These are phyloP conservation scores for Meganola albula DNA, from an alignment of 2,888 invertebrate genomes.

Conservation along the genomic window DNA sequence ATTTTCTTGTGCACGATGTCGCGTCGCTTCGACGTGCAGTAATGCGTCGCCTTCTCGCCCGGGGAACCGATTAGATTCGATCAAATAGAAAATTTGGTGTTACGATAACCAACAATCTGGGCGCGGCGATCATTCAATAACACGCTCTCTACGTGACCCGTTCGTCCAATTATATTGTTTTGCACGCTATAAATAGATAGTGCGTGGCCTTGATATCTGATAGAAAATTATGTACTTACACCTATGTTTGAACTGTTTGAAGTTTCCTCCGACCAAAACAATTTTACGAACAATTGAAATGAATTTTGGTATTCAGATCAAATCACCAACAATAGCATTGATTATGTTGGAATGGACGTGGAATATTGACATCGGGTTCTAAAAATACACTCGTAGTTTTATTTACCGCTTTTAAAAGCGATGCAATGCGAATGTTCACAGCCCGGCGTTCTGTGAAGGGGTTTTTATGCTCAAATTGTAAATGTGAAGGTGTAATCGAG, in stretches of 20 bases:
- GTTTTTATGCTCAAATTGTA: slow-evolving; percentile 31
- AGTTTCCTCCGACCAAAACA: slow-evolving; percentile 4
- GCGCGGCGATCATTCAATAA: slow-evolving; percentile 46
- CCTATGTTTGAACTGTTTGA: slow-evolving; percentile 9
- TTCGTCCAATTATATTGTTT: slow-evolving; percentile 21
- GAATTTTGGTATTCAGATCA: slow-evolving; percentile 11
- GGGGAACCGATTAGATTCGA: slow-evolving; percentile 51
- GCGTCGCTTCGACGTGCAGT: slow-evolving; percentile 29
- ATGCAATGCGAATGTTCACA: slow-evolving; percentile 31
- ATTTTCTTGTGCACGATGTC: slow-evolving; percentile 50
- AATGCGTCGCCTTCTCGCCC: slow-evolving; percentile 10
- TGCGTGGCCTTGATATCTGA: neutral
- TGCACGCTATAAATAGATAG: slow-evolving; percentile 9
- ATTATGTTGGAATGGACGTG: slow-evolving; percentile 28
- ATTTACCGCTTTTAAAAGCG: slow-evolving; percentile 32
- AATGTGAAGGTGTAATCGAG: slow-evolving; percentile 38
- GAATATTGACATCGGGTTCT: slow-evolving; percentile 35
- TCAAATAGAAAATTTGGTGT: slow-evolving; percentile 58
- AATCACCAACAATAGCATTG: slow-evolving; percentile 32
- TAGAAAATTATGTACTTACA: too few species aligned
- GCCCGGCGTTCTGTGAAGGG: slow-evolving; percentile 19
- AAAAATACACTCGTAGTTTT: slow-evolving; percentile 29
- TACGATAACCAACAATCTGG: slow-evolving; percentile 50
- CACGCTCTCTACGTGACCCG: slow-evolving; percentile 19
- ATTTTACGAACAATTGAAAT: slow-evolving; percentile 7